These are phyloP conservation scores for Podarcis siculus DNA, from an alignment of 2,797 vertebrate species.

Conservation along the genomic window DNA sequence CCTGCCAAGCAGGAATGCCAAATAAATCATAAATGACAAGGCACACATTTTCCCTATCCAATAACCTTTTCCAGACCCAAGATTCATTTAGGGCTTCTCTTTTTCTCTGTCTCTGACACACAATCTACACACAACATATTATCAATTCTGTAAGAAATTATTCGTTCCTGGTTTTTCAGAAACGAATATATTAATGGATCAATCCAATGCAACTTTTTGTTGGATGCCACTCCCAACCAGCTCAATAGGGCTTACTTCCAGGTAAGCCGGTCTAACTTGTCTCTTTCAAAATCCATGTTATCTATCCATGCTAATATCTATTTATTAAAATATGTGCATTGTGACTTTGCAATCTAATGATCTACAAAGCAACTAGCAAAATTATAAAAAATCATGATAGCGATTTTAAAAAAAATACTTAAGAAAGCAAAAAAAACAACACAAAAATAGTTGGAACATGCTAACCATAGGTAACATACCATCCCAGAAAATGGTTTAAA, in stretches of 20 bases:
- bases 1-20: too few species aligned
- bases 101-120: too few species aligned
- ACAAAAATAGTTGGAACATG: neutral
- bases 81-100: neutral
- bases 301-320: neutral
- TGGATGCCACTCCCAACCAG: neutral
- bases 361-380: neutral
- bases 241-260: neutral
- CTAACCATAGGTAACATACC: constrained; percentile 52
- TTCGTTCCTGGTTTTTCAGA: neutral
- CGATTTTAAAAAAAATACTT: neutral
- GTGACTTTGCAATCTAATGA: neutral
- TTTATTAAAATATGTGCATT: neutral
- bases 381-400: neutral
- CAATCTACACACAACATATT: neutral
- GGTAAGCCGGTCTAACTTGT: neutral
- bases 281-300: neutral
- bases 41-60: neutral
- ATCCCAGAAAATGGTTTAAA: constrained; percentile 38
- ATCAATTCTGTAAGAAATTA: neutral
- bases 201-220: neutral
- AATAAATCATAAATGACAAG: too few species aligned
- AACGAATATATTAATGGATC: neutral
- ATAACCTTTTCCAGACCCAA: neutral
- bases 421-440: neutral